Conservation (phyloP, 2,113 vertebrate species). For the Stercorarius parasiticus region DNA sequence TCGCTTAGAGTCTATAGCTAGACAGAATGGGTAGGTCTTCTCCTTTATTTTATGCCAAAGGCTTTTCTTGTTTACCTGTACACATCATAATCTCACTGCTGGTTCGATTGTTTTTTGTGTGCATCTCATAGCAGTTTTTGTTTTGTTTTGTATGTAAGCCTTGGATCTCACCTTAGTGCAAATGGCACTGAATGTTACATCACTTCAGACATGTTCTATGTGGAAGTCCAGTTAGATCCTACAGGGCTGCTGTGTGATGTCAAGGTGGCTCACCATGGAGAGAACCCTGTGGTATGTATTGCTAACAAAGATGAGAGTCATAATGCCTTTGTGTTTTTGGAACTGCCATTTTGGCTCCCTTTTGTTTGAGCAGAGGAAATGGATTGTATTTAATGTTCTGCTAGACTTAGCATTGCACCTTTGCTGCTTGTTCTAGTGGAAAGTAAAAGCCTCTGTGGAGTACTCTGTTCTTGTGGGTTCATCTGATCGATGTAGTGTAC, state of each 20-base stretch:
- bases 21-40: constrained; percentile 88
- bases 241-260: constrained; percentile 92
- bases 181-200: constrained; percentile 98
- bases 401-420: neutral
- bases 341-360: neutral
- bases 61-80: neutral
- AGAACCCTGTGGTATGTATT: constrained; percentile 93
- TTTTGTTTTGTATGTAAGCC: constrained; percentile 71
- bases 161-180: constrained; percentile 93
- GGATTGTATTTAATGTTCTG: rapidly evolving
- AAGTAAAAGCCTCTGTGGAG: neutral
- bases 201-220: constrained; percentile 98
- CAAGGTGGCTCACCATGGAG: constrained; percentile 98
- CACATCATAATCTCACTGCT: neutral
- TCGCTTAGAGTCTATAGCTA: constrained; percentile 94
- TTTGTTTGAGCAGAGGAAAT: neutral
- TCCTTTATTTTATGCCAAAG: rapidly evolving
- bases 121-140: neutral
- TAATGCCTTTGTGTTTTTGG: neutral
- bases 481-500: neutral
- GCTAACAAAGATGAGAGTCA: neutral
- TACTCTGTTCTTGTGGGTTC: neutral
- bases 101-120: neutral
- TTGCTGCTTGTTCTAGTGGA: neutral
- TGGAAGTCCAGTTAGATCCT: constrained; percentile 94